Conservation (phyloP, 2,113 vertebrate genomes). For the Elachura formosa region DNA sequence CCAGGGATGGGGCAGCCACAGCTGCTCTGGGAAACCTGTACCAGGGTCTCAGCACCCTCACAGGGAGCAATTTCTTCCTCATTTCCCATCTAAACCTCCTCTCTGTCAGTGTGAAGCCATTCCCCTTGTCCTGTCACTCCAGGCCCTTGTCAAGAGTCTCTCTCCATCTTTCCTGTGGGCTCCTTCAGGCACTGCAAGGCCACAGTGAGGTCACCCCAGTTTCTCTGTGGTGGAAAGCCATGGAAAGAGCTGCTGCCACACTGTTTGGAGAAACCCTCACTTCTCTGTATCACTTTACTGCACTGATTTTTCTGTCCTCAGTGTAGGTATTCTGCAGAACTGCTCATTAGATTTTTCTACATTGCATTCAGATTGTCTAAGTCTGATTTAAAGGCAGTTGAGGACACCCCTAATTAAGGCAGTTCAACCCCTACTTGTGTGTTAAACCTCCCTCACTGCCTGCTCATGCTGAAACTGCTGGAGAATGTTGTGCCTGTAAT, state of each 20-base stretch:
- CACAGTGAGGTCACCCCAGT: neutral
- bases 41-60: neutral
- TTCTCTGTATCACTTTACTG: neutral
- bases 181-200: rapidly evolving
- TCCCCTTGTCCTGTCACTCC: neutral
- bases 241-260: neutral
- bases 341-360: neutral
- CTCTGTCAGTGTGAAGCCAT: neutral
- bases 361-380: neutral
- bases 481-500: neutral
- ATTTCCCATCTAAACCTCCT: rapidly evolving
- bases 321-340: neutral
- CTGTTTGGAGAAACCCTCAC: neutral
- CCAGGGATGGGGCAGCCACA: neutral
- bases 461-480: neutral
- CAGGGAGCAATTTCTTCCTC: neutral
- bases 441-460: neutral
- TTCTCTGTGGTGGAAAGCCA: neutral
- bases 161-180: neutral
- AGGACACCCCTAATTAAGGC: neutral
- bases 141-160: neutral
- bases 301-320: neutral
- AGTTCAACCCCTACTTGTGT: neutral
- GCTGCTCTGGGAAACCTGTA: rapidly evolving
- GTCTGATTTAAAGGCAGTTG: neutral